Base-by-base conservation (phyloP, 1,140 invertebrate genomes). In the Aphis gossypii region DNA sequence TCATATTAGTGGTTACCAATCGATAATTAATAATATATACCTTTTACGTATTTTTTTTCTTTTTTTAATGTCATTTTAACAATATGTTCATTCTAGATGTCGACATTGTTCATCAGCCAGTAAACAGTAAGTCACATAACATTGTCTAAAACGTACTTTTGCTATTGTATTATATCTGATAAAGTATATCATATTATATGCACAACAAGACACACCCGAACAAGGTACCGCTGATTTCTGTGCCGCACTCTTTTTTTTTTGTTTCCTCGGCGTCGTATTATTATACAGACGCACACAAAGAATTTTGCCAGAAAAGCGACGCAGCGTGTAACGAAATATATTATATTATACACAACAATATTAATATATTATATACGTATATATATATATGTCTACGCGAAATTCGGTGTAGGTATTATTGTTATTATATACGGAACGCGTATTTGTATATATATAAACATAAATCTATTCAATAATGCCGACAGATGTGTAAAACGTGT, bases 401-500 rank as follows among this genome's bases (percentile, higher is more conserved):
- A n/a, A 76, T 76, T 76, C 60, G 60, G 60, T 35, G 30, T n/a
- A 76, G 60, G 60, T 76, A 76, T 76, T 76, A 76, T 76, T 76
- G 60, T n/a, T 76, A 76, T 76, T 76, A 76, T n/a, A 76, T 76
- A 76, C 60, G 30, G 14, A 76, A 4, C 60, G 60, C 21, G 14
- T 76, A 76, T 76, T n/a, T 76, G 60, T 76, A 76, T 76, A 35
- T 76, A n/a, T 76, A 76, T 76, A 76, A 35, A 76, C 14, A 76
- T 76, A 76, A 76, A 76, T 76, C 60, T 76, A 76, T 76, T 76
- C 60, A 76, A 76, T 35, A 76, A 76, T 76, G 60, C 60, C 60
- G 60, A 76, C 60, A 76, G 60, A 76, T 76, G 60, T 76, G 60
- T 76, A 76, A 76, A 76, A 76, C 60, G 60, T 76, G 60, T 76